phyloP scores from a whole-genome alignment of 2,113 vertebrate species.

The Erythrolamprus reginae region DNA sequence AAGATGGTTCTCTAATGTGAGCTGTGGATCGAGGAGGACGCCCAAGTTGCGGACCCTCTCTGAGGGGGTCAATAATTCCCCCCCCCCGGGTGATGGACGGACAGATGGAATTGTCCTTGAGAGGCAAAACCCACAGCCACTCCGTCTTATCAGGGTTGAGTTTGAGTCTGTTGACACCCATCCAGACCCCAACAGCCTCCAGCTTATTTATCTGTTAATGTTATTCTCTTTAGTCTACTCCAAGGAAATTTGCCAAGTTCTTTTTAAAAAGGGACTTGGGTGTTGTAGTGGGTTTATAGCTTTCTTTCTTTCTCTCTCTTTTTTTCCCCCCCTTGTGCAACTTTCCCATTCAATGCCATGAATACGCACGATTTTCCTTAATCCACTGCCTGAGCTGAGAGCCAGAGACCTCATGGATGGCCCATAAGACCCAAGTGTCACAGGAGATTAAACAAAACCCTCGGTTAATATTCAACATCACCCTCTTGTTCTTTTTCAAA shows the following conservation, averaged over 20 bases:
- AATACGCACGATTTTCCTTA: conserved; percentile 70
- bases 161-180: too few relatives aligned
- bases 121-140: too few relatives aligned
- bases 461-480: conserved; percentile 75
- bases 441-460: conserved; percentile 74
- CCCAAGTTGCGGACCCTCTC: too few relatives aligned
- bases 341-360: conserved; percentile 58
- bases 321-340: conserved; percentile 35
- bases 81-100: too few relatives aligned
- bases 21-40: too few relatives aligned
- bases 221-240: conserved; percentile 48
- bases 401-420: conserved; percentile 53
- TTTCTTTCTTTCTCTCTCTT: conserved; percentile 33
- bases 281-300: conserved; percentile 43
- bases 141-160: too few relatives aligned
- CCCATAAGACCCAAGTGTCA: conserved; percentile 66
- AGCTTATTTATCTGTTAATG: conserved; percentile 30
- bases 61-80: too few relatives aligned
- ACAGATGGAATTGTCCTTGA: too few relatives aligned
- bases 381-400: conserved; percentile 60
- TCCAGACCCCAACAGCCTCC: too few relatives aligned
- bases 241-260: conserved; percentile 32
- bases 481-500: conserved; percentile 75
- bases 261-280: conserved; percentile 42
- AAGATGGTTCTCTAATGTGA: too few relatives aligned